phyloP scores from a whole-genome alignment of 2,797 vertebrate species.

The Sparidentex hasta region DNA sequence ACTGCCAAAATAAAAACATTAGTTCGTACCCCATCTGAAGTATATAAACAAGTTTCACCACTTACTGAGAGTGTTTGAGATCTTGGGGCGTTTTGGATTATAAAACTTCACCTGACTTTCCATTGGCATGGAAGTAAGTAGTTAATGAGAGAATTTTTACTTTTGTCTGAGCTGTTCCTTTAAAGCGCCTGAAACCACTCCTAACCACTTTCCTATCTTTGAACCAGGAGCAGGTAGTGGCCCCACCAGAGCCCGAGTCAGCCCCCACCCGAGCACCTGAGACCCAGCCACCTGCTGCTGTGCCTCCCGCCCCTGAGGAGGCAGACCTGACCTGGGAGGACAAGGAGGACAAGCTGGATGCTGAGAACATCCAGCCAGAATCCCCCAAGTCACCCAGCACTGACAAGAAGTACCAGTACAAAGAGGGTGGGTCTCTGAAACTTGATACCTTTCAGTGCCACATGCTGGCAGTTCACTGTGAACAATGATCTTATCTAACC shows the following conservation, averaged over 20 bases:
- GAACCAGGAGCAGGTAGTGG: slow-evolving; percentile 83
- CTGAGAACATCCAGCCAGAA: slow-evolving; percentile 91
- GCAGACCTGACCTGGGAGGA: slow-evolving; percentile 95
- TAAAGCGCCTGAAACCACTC: too few species aligned
- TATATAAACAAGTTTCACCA: too few species aligned
- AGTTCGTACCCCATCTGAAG: too few species aligned
- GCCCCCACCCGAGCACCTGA: slow-evolving; percentile 76
- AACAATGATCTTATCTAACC: slow-evolving; percentile 29
- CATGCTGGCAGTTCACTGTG: background rate
- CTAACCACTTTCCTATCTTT: background rate
- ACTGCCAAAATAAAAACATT: too few species aligned
- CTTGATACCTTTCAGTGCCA: slow-evolving; percentile 6
- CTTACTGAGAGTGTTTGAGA: too few species aligned
- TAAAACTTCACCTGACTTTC: too few species aligned
- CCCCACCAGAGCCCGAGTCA: slow-evolving; percentile 85
- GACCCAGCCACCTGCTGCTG: slow-evolving; percentile 66
- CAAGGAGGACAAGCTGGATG: slow-evolving; percentile 92
- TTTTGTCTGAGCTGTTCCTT: too few species aligned
- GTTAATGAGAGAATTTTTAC: too few species aligned
- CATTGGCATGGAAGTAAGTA: too few species aligned
- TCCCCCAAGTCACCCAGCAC: slow-evolving; percentile 37
- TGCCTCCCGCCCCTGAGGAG: slow-evolving; percentile 86
- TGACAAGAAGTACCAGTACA: slow-evolving; percentile 95
- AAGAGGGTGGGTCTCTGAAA: slow-evolving; percentile 87
- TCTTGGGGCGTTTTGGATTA: too few species aligned